phyloP scores from a whole-genome alignment of 2,888 invertebrate genomes.

The Netelia inedita region DNA sequence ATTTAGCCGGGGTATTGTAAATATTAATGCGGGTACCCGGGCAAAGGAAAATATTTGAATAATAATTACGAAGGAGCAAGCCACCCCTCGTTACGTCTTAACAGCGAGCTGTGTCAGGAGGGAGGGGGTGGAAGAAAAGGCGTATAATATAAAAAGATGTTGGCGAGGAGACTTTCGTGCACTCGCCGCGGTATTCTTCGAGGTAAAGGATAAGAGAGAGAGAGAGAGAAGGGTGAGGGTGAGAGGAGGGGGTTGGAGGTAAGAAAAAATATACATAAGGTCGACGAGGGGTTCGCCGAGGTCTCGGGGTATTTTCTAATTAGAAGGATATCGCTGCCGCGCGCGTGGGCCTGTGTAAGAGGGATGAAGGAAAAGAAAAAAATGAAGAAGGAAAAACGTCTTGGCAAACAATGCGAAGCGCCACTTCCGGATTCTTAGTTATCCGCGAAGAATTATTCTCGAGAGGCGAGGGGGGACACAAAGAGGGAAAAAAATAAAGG shows the following conservation, averaged over 20 bases:
- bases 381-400: constrained; percentile 52
- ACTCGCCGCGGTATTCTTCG: constrained; percentile 68
- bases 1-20: constrained; percentile 75
- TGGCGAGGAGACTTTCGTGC: constrained; percentile 66
- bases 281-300: constrained; percentile 70
- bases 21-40: constrained; percentile 79
- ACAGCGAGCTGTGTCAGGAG: neutral
- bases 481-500: constrained; percentile 47
- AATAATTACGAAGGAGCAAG: constrained; percentile 77
- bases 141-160: constrained; percentile 69
- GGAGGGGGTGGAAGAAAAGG: constrained; percentile 18
- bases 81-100: constrained; percentile 74
- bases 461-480: constrained; percentile 24
- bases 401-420: constrained; percentile 66
- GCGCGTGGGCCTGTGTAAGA: constrained; percentile 36
- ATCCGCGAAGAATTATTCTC: constrained; percentile 38
- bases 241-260: neutral
- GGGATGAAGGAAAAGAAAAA: constrained; percentile 48
- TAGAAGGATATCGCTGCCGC: constrained; percentile 78
- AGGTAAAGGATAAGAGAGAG: constrained; percentile 59
- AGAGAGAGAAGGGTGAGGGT: constrained; percentile 5
- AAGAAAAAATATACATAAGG: constrained; percentile 52
- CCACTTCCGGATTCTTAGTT: constrained; percentile 69
- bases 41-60: constrained; percentile 83
- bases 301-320: constrained; percentile 82